Evolutionary conservation across 2,888 invertebrate species (phyloP).

Genomic region (Lycocerus yunnanus): DNA sequence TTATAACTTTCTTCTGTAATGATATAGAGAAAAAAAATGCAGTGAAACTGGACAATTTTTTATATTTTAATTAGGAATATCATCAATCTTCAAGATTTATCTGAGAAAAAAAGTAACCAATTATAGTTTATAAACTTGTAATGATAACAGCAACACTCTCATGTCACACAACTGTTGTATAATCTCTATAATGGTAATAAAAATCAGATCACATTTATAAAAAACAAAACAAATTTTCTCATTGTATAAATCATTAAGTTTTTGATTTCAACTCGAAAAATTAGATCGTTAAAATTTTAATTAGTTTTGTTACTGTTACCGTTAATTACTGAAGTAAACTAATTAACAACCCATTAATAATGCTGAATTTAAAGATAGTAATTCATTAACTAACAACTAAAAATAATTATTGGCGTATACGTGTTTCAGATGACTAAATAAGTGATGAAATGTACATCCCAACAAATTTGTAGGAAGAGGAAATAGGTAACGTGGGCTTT

Average conservation of each 20-base stretch:
- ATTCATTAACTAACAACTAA: constrained; percentile 5
- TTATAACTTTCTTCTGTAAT: neutral
- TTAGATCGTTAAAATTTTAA: neutral
- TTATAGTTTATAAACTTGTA: constrained; percentile 3
- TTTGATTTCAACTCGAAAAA: neutral
- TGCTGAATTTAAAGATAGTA: neutral
- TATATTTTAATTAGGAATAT: neutral
- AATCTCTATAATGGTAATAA: neutral
- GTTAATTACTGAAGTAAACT: constrained; percentile 1
- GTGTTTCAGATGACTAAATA: constrained; percentile 19
- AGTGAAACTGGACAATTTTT: neutral
- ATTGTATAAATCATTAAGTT: neutral
- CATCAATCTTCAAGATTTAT: neutral
- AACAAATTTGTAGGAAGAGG: constrained; percentile 35
- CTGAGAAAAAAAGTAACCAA: neutral
- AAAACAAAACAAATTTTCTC: neutral
- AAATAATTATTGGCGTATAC: constrained; percentile 5
- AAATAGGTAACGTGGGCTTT: constrained; percentile 33
- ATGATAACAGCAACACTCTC: constrained; percentile 5
- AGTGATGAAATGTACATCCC: constrained; percentile 30
- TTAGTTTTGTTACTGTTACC: neutral
- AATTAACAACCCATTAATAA: constrained; percentile 1
- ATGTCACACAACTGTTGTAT: constrained; percentile 4
- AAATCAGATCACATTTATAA: neutral
- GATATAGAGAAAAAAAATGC: neutral